Evolutionary conservation across 2,888 invertebrate species (phyloP), one percentile per base, ranked within the genome.

Genomic region (Pandemis heparana): DNA sequence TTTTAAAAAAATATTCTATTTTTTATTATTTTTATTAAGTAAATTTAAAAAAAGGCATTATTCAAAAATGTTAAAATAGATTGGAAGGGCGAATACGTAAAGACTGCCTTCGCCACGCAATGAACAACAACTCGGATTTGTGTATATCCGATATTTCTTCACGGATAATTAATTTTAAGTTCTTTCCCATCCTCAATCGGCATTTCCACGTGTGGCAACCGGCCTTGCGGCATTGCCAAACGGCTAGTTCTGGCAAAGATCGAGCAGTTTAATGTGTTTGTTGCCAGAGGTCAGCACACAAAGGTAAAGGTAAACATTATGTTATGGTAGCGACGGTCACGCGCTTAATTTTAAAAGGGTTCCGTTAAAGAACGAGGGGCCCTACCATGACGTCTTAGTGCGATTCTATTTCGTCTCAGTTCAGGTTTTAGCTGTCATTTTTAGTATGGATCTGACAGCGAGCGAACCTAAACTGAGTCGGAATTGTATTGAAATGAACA

Each of bases 191-290:
- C 18, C 23, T 72, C 48, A 14, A 48, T 51, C 46, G 41, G 32
- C 48, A 53, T 56, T 48, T 51, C 61, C 53, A 59, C 61, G 66
- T 67, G 41, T 32, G 61, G 66, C 61, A 71, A 71, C 16, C 43
- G 43, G 61, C 71, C 48, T 48, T 18, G 64, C 9, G 48, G 12
- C 60, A 5, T 18, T 38, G 66, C 61, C 61, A 32, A 46, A 62
- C 41, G 18, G 12, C 16, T 18, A n/a, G 39, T 39, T 61, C 38
- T 60, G 61, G 62, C 41, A 41, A 14, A 43, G 23, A 18, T 18
- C 18, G 43, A 32, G 23, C 4, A 1, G 23, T 32, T 32, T 32
- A 32, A 32, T 32, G 10, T 62, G 62, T 12, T 43, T 43, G 43
- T 18, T 41, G 43, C 62, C 43, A 62, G 23, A 64, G 48, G 64